Evolutionary conservation across 2,888 invertebrate species (phyloP).

Genomic region (Melieria crassipennis): DNA sequence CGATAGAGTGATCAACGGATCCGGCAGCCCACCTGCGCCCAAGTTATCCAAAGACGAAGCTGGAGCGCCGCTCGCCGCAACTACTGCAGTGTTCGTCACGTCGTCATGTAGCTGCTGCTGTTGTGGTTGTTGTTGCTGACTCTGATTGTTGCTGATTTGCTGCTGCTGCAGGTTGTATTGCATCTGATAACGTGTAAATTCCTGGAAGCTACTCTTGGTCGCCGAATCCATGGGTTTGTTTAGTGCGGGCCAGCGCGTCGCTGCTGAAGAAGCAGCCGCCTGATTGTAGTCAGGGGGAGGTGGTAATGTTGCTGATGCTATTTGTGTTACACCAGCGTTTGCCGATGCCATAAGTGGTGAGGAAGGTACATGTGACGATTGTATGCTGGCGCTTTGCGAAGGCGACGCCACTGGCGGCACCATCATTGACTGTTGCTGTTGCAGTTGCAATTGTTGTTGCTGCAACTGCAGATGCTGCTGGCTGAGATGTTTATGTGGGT

Average conservation of each 20-base stretch:
- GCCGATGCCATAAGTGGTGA: constrained; percentile 30
- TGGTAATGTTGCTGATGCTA: constrained; percentile 36
- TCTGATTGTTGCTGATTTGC: constrained; percentile 47
- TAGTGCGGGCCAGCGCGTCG: constrained; percentile 65
- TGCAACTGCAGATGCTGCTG: constrained; percentile 44
- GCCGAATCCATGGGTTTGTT: constrained; percentile 72
- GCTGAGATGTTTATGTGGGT: constrained; percentile 52
- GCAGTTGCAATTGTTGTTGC: constrained; percentile 45
- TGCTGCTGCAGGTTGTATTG: constrained; percentile 72
- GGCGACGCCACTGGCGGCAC: constrained; percentile 41
- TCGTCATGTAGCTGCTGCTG: constrained; percentile 28
- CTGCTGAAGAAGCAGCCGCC: constrained; percentile 47
- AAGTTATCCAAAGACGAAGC: constrained; percentile 32
- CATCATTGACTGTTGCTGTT: constrained; percentile 40
- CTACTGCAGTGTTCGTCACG: constrained; percentile 27
- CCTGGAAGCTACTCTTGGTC: constrained; percentile 73
- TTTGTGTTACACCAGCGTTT: constrained; percentile 23
- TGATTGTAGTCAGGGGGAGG: constrained; percentile 59
- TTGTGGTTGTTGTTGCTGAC: constrained; percentile 44
- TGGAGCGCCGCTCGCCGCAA: constrained; percentile 5
- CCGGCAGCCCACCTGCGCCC: constrained; percentile 45
- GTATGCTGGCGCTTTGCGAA: constrained; percentile 36
- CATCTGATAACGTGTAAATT: constrained; percentile 73
- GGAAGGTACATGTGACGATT: constrained; percentile 42
- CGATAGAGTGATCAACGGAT: constrained; percentile 57